These are phyloP conservation scores for Alexandromys fortis DNA, from an alignment of 2,113 vertebrate genomes.

Conservation along the genomic window DNA sequence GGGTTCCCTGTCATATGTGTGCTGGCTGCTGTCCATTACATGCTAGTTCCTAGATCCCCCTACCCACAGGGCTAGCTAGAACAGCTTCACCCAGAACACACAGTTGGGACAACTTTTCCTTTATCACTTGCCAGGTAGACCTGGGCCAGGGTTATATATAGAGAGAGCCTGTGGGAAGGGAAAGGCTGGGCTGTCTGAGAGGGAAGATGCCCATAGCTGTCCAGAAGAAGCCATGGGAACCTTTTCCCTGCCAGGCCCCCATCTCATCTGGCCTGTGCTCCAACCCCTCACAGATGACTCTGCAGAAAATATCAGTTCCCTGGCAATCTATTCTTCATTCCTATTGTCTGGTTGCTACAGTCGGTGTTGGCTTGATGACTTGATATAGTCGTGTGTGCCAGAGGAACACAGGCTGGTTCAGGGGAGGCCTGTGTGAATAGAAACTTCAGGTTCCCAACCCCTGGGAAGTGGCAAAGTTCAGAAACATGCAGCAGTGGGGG, in stretches of 20 bases:
- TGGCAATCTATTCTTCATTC: neutral
- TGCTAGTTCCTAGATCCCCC: too few relatives aligned
- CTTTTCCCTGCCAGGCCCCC: neutral
- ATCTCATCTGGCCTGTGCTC: neutral
- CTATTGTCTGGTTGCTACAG: neutral
- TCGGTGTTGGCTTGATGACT: neutral
- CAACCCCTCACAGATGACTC: neutral
- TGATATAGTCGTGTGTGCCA: neutral
- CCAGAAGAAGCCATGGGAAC: constrained; percentile 34
- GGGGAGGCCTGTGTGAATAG: neutral
- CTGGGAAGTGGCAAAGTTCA: neutral
- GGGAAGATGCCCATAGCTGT: neutral
- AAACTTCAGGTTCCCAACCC: neutral
- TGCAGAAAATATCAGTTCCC: neutral
- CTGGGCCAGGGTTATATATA: neutral
- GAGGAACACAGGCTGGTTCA: neutral
- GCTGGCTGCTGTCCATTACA: neutral
- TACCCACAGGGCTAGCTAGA: neutral
- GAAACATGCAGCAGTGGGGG: neutral
- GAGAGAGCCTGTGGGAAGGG: neutral
- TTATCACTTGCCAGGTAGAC: neutral
- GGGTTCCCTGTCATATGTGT: neutral
- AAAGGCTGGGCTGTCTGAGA: neutral
- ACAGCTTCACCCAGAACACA: neutral
- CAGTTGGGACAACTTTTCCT: neutral